Conservation (phyloP, 2,113 vertebrate genomes). For the Urocolius indicus region DNA sequence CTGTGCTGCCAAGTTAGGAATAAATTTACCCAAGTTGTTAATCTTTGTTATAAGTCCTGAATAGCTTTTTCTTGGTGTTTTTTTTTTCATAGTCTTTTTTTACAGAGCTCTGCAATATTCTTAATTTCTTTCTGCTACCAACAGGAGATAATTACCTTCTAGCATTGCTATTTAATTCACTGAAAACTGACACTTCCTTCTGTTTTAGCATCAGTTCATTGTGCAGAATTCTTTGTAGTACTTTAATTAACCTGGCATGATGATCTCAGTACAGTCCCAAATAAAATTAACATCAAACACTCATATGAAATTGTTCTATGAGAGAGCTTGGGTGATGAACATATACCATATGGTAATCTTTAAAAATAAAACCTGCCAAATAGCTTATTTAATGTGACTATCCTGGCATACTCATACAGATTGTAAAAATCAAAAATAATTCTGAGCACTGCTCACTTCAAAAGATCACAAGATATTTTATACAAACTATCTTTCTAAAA, state of each 20-base stretch:
- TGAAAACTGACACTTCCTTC: slow-evolving; percentile 41
- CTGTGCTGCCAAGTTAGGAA: slow-evolving; percentile 6
- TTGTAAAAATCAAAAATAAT: slow-evolving; percentile 60
- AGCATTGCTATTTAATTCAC: slow-evolving; percentile 8
- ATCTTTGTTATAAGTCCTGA: not conserved
- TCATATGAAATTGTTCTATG: slow-evolving; percentile 44
- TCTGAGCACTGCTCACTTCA: slow-evolving; percentile 57
- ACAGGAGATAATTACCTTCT: slow-evolving; percentile 35
- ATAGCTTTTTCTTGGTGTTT: not conserved
- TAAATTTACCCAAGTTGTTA: not conserved
- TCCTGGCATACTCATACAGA: slow-evolving; percentile 21
- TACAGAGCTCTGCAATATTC: not conserved
- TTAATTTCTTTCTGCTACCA: slow-evolving; percentile 18
- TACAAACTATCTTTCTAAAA: slow-evolving; percentile 53
- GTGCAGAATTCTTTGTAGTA: slow-evolving; percentile 41
- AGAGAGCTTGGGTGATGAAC: slow-evolving; percentile 41
- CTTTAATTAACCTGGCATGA: slow-evolving; percentile 68
- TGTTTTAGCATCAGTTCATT: slow-evolving; percentile 47
- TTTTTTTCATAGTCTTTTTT: not conserved
- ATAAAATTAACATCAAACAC: slow-evolving; percentile 62
- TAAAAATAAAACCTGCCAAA: slow-evolving; percentile 65
- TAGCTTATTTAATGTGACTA: slow-evolving; percentile 39
- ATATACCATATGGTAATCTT: slow-evolving; percentile 64
- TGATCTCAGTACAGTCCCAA: slow-evolving; percentile 33
- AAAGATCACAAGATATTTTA: slow-evolving; percentile 63